Conservation (phyloP, 1,140 invertebrate genomes). For the Bilobella aurantiaca region DNA sequence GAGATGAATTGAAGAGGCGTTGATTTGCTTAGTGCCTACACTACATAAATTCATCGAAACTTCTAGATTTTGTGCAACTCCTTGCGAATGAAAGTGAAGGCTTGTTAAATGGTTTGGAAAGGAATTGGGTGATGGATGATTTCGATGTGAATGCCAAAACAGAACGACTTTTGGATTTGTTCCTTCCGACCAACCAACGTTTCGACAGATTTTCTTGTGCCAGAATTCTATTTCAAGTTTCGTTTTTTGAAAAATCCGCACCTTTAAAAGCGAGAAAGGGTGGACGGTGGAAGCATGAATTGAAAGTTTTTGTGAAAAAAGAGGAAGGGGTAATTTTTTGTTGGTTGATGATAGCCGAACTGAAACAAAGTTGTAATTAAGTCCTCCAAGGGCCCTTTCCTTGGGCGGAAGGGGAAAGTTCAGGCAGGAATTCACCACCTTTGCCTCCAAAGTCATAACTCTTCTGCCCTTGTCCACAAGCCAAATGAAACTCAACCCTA, state of each 20-base stretch:
- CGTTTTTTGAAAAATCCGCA: not conserved
- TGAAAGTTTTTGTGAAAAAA: not conserved
- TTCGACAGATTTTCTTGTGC: no score
- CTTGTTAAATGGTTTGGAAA: constrained; percentile 3
- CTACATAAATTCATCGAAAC: no score
- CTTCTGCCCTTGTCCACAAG: not conserved
- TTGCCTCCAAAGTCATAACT: not conserved
- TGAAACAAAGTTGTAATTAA: not conserved
- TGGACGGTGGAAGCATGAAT: no score
- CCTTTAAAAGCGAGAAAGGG: not conserved
- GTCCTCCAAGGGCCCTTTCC: not conserved
- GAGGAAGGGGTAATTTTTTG: not conserved
- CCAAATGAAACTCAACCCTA: not conserved
- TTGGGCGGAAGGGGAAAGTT: not conserved
- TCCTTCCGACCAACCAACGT: no score
- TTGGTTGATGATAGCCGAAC: not conserved
- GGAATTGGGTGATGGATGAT: not conserved
- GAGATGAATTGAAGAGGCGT: not conserved
- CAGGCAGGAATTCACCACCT: not conserved
- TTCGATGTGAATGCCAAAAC: constrained; percentile 1
- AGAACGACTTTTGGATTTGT: not conserved
- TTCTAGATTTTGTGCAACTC: no score
- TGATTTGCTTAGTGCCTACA: no score
- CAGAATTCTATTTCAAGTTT: no score
- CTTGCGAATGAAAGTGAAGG: not conserved